These are phyloP conservation scores for Enteromius argenteus DNA, from an alignment of 2,797 vertebrate species.

Conservation along the genomic window DNA sequence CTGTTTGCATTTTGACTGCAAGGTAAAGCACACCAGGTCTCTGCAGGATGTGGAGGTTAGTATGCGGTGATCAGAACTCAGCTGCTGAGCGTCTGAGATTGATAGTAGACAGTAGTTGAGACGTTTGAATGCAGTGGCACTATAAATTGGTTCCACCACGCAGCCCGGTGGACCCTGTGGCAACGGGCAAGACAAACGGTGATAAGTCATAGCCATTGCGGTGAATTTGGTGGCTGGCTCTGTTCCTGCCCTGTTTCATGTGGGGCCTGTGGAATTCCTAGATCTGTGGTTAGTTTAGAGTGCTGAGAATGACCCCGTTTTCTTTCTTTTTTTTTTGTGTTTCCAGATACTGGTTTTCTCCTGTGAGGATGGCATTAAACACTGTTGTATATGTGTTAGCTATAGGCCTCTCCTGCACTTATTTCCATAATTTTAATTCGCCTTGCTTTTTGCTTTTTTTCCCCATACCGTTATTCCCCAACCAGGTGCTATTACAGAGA, in stretches of 20 bases:
- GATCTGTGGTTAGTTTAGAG: constrained; percentile 67
- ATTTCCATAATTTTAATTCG: constrained; percentile 52
- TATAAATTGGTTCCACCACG: constrained; percentile 65
- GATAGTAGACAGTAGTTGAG: constrained; percentile 50
- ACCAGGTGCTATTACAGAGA: constrained; percentile 56
- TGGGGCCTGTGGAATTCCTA: constrained; percentile 66
- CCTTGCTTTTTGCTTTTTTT: constrained; percentile 52
- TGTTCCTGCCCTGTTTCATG: constrained; percentile 67
- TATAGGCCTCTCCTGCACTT: constrained; percentile 28
- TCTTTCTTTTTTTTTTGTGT: constrained; percentile 29
- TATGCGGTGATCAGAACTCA: neutral
- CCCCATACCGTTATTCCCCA: constrained; percentile 55
- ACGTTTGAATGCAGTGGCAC: constrained; percentile 58
- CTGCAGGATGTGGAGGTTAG: constrained; percentile 16
- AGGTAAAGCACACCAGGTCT: neutral
- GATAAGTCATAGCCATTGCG: constrained; percentile 73
- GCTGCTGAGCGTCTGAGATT: constrained; percentile 24
- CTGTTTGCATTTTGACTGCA: constrained; percentile 13
- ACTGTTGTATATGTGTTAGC: constrained; percentile 54
- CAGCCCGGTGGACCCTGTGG: constrained; percentile 60
- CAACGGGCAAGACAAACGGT: constrained; percentile 66
- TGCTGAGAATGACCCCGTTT: constrained; percentile 58
- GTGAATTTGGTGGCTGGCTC: constrained; percentile 67
- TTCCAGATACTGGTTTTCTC: constrained; percentile 58
- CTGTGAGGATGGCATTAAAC: constrained; percentile 52